Conservation (phyloP, 2,888 invertebrate species). For the Nephrotoma guestfalica region DNA sequence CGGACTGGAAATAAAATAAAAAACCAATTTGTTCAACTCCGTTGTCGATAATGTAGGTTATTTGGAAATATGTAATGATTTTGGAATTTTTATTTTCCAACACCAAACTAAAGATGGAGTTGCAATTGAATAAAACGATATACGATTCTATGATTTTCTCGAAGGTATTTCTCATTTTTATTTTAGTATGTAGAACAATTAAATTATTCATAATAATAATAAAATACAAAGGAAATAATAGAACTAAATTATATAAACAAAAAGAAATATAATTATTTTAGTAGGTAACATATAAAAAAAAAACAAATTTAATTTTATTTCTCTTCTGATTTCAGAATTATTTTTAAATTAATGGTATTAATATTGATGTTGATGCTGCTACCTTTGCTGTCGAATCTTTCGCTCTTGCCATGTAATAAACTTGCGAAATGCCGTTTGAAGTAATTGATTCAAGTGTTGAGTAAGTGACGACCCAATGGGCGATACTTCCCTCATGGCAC, state of each 20-base stretch:
- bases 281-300: neutral
- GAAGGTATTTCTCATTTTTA: neutral
- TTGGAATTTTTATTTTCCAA: neutral
- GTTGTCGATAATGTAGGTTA: neutral
- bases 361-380: slow-evolving; percentile 15
- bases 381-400: slow-evolving; percentile 37
- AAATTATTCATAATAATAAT: neutral
- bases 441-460: slow-evolving; percentile 73
- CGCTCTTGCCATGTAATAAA: slow-evolving; percentile 76
- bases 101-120: neutral
- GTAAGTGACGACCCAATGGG: slow-evolving; percentile 68
- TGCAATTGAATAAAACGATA: neutral
- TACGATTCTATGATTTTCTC: neutral
- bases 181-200: neutral
- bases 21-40: neutral
- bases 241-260: neutral
- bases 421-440: slow-evolving; percentile 73
- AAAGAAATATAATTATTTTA: neutral
- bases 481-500: slow-evolving; percentile 64
- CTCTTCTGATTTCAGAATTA: neutral
- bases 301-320: neutral
- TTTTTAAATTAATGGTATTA: neutral
- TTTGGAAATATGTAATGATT: neutral
- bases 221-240: neutral
- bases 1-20: slow-evolving; percentile 1